A percentile compares a stretch with the other conserved stretches of the same genome.
Conservation (phyloP, 2,797 vertebrate genomes). For the Megaceryle alcyon region DNA sequence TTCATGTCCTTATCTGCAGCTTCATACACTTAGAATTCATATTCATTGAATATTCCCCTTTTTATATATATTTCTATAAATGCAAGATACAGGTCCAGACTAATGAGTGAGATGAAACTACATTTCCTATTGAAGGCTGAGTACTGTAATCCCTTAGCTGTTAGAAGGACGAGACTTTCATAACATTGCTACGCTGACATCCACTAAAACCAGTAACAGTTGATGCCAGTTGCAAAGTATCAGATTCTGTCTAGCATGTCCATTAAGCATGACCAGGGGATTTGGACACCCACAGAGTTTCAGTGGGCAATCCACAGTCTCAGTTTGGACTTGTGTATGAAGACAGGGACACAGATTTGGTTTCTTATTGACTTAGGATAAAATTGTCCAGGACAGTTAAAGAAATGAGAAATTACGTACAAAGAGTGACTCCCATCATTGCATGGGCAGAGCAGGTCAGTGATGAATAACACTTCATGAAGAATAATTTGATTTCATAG, state of each 20-base stretch:
- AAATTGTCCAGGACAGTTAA: neutral
- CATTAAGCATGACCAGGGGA: neutral
- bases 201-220: neutral
- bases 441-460: neutral
- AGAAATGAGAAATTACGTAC: neutral
- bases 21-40: neutral
- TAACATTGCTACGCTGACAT: neutral
- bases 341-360: neutral
- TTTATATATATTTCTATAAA: neutral
- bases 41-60: neutral
- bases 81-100: neutral
- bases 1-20: neutral
- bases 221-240: neutral
- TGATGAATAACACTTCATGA: neutral
- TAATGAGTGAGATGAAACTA: neutral
- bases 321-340: neutral
- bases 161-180: neutral
- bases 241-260: neutral
- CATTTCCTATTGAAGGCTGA: neutral
- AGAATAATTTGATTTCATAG: neutral
- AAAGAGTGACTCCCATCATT: neutral
- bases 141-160: neutral
- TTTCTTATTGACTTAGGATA: neutral
- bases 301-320: fast-evolving
- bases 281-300: neutral